phyloP scores from a whole-genome alignment of 2,797 vertebrate species.

The Lepus oiostolus region DNA sequence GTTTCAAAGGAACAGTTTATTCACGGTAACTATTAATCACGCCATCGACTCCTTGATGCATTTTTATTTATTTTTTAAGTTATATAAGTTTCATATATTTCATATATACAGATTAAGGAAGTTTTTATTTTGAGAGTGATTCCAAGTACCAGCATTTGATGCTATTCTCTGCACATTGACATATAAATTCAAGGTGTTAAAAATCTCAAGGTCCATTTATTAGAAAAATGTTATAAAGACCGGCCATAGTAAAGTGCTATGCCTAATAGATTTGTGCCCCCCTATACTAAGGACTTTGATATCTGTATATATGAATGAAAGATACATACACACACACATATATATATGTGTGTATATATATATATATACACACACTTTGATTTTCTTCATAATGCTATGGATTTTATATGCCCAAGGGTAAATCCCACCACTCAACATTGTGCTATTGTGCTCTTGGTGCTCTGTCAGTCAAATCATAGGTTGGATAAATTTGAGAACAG shows the following conservation, averaged over 20 bases:
- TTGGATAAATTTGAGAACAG: slow-evolving; percentile 35
- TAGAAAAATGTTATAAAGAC: slow-evolving; percentile 2
- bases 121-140: slow-evolving; percentile 48
- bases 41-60: slow-evolving; percentile 23
- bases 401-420: not conserved
- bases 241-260: not conserved
- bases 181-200: slow-evolving; percentile 18
- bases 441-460: not conserved
- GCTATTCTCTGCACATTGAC: not conserved
- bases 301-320: not conserved
- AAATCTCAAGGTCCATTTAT: slow-evolving; percentile 2
- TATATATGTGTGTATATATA: not conserved
- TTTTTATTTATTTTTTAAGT: not conserved
- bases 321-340: not conserved
- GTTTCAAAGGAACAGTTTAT: not conserved
- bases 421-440: not conserved
- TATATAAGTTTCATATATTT: too few species aligned
- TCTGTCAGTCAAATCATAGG: slow-evolving; percentile 23
- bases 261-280: slow-evolving; percentile 25
- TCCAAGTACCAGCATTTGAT: slow-evolving; percentile 1
- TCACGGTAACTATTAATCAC: not conserved
- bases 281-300: slow-evolving; percentile 4
- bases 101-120: too few species aligned
- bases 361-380: not conserved
- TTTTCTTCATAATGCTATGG: not conserved